Percentiles rank a stretch among this genome's conserved stretches.
Evolutionary conservation across 2,113 vertebrate genomes (phyloP).

Genomic region (Arenaria interpres): DNA sequence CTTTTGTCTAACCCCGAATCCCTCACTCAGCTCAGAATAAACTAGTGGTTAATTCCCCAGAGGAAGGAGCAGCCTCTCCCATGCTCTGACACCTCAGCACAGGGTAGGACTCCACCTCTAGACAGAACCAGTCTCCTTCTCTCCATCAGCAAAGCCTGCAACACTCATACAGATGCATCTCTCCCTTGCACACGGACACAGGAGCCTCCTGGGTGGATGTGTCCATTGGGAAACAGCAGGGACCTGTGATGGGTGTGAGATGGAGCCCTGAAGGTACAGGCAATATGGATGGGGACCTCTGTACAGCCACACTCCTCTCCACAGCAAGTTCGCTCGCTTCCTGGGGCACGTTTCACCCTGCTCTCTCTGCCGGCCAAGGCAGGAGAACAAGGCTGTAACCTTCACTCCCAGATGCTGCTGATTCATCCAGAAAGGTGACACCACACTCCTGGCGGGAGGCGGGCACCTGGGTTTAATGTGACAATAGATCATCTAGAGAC

Average conservation of each 20-base stretch:
- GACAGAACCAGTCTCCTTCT: background rate
- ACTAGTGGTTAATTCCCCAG: background rate
- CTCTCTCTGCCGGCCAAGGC: background rate
- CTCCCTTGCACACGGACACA: background rate
- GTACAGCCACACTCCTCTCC: background rate
- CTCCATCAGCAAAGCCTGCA: background rate
- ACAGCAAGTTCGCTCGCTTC: background rate
- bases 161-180: background rate
- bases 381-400: background rate
- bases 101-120: background rate
- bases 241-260: background rate
- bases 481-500: background rate
- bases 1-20: background rate
- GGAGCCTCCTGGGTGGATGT: background rate
- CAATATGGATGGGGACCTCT: background rate
- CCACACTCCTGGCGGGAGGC: background rate
- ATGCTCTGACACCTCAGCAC: background rate
- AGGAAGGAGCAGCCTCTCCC: background rate
- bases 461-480: background rate
- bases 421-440: slow-evolving; percentile 23
- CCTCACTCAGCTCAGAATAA: background rate
- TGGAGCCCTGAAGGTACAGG: background rate
- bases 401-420: background rate
- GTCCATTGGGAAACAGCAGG: background rate
- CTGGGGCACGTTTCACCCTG: background rate